Base-by-base conservation (phyloP, 2,113 vertebrate species). In the Colinus virginianus region DNA sequence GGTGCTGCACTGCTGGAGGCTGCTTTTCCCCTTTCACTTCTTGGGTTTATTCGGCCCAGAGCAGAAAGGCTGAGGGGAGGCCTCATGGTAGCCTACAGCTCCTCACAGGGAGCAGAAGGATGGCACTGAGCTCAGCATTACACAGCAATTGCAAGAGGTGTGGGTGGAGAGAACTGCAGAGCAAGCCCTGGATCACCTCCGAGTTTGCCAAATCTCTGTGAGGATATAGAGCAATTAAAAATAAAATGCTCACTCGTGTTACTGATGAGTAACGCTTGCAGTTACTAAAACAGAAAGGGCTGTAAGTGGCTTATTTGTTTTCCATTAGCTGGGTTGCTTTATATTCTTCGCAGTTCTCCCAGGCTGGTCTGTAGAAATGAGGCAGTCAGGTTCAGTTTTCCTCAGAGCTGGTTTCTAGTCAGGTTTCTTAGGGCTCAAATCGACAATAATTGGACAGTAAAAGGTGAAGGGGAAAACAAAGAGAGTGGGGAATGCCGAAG, bases 351-450 rank as follows among this genome's bases (percentile, higher is more conserved):
- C 49, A 91, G 30, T 93, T 94, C 34, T 63, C 56, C 46, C 42
- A 55, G 59, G 45, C 49, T 67, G 7, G 8, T 15, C 55, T 69
- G 45, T 62, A 80, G 85, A 85, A 95, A 91, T 32, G 84, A 78
- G 71, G 46, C 63, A 67, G 80, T 90, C 92, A 93, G n/a, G n/a
- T 86, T 94, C 55, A 92, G 58, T 96, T 96, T 81, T 89, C 38
- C 81, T 90, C 78, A 61, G 42, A 5, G 2, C 6, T 63, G 66
- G 14, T 87, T 94, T 88, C 85, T 71, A 79, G 75, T 68, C 80
- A 78, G n/a, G 21, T 61, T 94, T 38, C 25, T 84, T 94, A 55
- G 34, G 28, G 43, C 63, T 75, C 7, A 2, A 79, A 83, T 38
- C 28, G 43, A 42, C 23, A 79, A 38, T 68, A 84, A 68, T 42